phyloP scores from a whole-genome alignment of 1,140 invertebrate genomes.

The Bicyclus anynana region DNA sequence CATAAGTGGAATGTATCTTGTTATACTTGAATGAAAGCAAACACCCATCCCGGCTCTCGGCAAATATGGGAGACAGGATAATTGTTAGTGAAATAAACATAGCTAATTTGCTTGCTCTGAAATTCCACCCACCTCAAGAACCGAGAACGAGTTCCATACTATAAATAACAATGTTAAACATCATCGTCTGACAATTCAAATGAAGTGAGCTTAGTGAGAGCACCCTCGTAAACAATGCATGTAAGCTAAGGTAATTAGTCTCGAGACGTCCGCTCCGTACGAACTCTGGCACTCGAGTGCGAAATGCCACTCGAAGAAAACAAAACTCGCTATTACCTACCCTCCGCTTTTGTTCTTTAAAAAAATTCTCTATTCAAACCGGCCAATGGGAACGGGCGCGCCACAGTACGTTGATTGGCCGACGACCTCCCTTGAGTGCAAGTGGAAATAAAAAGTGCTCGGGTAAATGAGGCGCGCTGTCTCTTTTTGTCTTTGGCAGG shows the following conservation, averaged over 20 bases:
- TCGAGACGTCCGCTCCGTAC: conserved; percentile 57
- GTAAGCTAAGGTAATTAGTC: conserved; percentile 66
- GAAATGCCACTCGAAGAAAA: conserved; percentile 70
- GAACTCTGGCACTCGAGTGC: conserved; percentile 60
- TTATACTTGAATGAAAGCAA: conserved; percentile 34
- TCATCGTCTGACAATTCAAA: conserved; percentile 50
- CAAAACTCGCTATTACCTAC: conserved; percentile 76
- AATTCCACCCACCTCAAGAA: conserved; percentile 41
- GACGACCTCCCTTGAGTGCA: conserved; percentile 70
- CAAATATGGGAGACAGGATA: conserved; percentile 44
- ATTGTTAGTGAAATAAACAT: conserved; percentile 56
- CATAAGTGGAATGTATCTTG: conserved; percentile 24
- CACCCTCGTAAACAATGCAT: conserved; percentile 55
- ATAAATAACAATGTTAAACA: conserved; percentile 74
- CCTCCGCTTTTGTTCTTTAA: conserved; percentile 68
- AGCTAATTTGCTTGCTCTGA: conserved; percentile 68
- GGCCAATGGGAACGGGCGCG: conserved; percentile 67
- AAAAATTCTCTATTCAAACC: conserved; percentile 73
- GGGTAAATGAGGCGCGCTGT: conserved; percentile 63
- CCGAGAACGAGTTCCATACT: conserved; percentile 45
- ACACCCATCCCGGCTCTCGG: conserved; percentile 39
- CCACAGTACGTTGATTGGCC: conserved; percentile 72
- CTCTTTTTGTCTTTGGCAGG: conserved; percentile 46
- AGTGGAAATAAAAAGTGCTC: conserved; percentile 74
- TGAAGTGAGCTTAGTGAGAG: conserved; percentile 61